Base-by-base conservation (phyloP, 2,888 invertebrate genomes). In the Tenthredo notha region DNA sequence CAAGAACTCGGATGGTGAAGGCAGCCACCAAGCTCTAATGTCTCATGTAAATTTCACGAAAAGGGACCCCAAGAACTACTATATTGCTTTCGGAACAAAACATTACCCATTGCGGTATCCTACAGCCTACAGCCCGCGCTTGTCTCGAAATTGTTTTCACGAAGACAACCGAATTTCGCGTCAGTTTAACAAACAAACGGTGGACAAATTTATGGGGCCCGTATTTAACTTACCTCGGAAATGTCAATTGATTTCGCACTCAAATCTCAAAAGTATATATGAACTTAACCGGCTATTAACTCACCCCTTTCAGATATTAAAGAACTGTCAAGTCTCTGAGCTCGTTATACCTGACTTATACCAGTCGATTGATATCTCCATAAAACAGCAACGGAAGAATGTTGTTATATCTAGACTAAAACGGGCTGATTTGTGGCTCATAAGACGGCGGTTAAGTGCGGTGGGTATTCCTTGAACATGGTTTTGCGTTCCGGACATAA, bases 41-140 rank as follows among this genome's bases (percentile, higher is more conserved):
- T 93, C 92, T 92, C 92, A 93, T 93, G 93, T 93, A 93, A 93
- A 93, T 93, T 93, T 91, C 87, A 89, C 90, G 91, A 90, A 92
- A 92, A 92, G 92, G 92, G 89, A 87, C 86, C 87, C 84, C 86
- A 70, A 70, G 75, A 80, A 75, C 86, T 87, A 88, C 90, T 93
- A 93, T 93, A 93, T 93, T 93, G 93, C 93, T 92, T 93, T 91
- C 89, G 90, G 90, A 93, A 92, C 92, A 92, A 93, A 93, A 93
- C 93, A 91, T 91, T 92, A 92, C 91, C 92, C 92, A 83, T 83
- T 47, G 65, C 67, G 67, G 47, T 70, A 25, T 83, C 33, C 47
- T 80, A 21, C 40, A 58, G n/a, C 40, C 37, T 37, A 37, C 37
- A 37, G 37, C 37, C 37, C 37, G 77, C 37, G 77, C 61, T 61